Conservation (phyloP, 1,140 invertebrate species). For the Elymnias hypermnestra region DNA sequence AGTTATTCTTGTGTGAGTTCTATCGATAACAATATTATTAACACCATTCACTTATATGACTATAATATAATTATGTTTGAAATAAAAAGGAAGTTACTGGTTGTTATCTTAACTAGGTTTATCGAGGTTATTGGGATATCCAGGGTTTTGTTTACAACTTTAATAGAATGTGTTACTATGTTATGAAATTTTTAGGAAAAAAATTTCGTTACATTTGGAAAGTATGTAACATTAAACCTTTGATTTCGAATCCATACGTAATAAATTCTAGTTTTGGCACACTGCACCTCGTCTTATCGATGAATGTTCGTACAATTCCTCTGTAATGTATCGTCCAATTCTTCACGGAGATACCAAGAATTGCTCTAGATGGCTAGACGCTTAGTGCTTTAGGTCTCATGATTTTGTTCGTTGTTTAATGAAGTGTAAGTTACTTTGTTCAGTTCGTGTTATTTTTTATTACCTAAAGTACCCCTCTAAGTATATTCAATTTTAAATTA, state of each 20-base stretch:
- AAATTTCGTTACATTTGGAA: conserved; percentile 1
- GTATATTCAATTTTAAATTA: too few species aligned
- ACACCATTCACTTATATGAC: too few species aligned
- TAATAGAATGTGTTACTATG: too few species aligned
- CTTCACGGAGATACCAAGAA: conserved; percentile 27
- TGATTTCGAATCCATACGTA: conserved; percentile 27
- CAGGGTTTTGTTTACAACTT: too few species aligned
- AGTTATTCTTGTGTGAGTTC: too few species aligned
- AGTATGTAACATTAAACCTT: conserved; percentile 14
- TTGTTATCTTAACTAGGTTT: neutral
- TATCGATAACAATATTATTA: too few species aligned
- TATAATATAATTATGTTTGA: too few species aligned
- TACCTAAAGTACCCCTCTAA: too few species aligned
- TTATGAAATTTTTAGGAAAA: too few species aligned
- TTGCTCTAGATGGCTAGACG: neutral
- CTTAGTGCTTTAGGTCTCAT: neutral
- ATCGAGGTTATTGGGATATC: too few species aligned
- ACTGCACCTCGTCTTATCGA: conserved; percentile 27
- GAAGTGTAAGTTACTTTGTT: neutral
- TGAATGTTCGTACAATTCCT: conserved; percentile 25
- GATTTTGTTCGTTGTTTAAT: neutral
- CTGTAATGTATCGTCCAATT: conserved; percentile 29
- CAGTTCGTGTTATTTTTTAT: too few species aligned
- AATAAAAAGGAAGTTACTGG: too few species aligned
- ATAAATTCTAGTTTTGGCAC: conserved; percentile 33